phyloP scores from a whole-genome alignment of 2,797 vertebrate genomes.

The Taenioides sp. region DNA sequence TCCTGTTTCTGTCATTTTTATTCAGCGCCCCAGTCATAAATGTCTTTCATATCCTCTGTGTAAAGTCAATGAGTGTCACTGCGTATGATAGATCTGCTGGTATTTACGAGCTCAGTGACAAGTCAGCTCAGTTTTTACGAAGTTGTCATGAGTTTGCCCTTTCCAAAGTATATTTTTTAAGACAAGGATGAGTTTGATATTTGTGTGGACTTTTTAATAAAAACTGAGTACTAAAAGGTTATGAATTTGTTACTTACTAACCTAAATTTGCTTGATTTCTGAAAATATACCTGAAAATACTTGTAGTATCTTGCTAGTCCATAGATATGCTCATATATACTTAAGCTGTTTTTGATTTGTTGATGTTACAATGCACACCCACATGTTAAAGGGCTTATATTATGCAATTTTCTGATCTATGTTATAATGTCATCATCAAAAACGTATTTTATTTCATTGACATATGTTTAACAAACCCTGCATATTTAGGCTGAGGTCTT shows the following conservation, averaged over 20 bases:
- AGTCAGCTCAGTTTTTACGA: background rate
- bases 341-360: background rate
- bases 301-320: background rate
- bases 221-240: too few relatives aligned
- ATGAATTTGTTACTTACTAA: background rate
- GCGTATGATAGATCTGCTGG: constrained; percentile 3
- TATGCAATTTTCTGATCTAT: too few relatives aligned
- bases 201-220: too few relatives aligned
- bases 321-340: background rate
- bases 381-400: background rate
- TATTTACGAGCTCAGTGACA: constrained; percentile 1
- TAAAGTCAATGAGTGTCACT: constrained; percentile 1
- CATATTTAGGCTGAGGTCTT: too few relatives aligned
- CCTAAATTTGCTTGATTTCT: background rate
- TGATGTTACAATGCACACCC: background rate
- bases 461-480: too few relatives aligned
- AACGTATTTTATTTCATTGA: too few relatives aligned
- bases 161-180: background rate
- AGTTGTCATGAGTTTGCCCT: background rate
- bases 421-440: too few relatives aligned
- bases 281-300: background rate
- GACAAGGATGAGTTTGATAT: background rate
- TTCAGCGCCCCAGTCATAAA: constrained; percentile 9
- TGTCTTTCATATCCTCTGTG: constrained; percentile 12
- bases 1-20: constrained; percentile 22